Conservation (phyloP, 2,113 vertebrate genomes). For the Pteruthius melanotis region DNA sequence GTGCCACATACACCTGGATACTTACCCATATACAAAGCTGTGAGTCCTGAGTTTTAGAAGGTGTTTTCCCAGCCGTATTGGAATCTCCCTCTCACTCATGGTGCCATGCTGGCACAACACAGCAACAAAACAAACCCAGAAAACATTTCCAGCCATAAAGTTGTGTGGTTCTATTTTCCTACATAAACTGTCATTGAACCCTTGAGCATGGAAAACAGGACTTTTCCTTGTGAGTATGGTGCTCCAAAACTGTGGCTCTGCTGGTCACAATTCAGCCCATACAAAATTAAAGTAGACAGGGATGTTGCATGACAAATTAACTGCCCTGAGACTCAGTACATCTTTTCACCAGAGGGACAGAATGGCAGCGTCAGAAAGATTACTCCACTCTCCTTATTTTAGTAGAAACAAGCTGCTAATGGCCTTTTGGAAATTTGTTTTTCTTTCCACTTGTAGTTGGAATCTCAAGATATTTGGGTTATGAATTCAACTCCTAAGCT, state of each 20-base stretch:
- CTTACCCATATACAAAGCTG: background rate
- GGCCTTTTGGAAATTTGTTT: background rate
- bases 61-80: background rate
- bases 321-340: background rate
- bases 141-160: background rate
- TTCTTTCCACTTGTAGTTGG: background rate
- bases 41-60: background rate
- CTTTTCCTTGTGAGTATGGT: background rate
- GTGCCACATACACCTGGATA: background rate
- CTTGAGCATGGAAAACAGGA: background rate
- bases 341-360: background rate
- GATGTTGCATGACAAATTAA: constrained; percentile 4
- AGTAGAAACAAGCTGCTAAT: background rate
- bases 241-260: background rate
- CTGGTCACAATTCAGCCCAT: background rate
- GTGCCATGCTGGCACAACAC: background rate
- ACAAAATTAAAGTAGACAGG: background rate
- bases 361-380: background rate
- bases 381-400: background rate
- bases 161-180: background rate
- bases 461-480: background rate
- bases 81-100: background rate
- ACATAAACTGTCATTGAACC: background rate
- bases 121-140: background rate
- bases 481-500: background rate